A percentile compares a stretch with the other conserved stretches of the same genome.
phyloP scores from a whole-genome alignment of 2,113 vertebrate species.

The Gnathonemus echidnorhynchus region DNA sequence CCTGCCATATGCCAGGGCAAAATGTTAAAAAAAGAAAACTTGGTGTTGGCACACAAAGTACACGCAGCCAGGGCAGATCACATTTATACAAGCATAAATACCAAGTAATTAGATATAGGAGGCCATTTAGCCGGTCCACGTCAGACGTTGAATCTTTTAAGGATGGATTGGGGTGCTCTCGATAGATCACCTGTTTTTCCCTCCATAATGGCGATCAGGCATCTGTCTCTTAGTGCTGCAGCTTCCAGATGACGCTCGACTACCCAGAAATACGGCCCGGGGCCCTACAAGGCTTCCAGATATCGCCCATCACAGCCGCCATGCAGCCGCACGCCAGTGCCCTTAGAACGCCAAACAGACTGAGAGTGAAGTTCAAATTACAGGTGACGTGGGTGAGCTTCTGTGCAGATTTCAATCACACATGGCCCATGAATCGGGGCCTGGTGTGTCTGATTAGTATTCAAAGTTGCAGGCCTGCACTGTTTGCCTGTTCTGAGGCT shows the following conservation, averaged over 20 bases:
- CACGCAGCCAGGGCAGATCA: background rate
- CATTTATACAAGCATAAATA: background rate
- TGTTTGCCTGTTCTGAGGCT: background rate
- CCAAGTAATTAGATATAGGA: background rate
- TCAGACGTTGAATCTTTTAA: background rate
- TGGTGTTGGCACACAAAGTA: background rate
- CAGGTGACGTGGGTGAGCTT: background rate
- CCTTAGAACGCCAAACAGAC: background rate
- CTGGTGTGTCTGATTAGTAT: background rate
- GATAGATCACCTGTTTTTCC: background rate
- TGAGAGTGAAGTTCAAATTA: background rate
- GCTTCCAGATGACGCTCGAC: conserved; percentile 9
- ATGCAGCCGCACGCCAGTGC: background rate
- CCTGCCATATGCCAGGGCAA: background rate
- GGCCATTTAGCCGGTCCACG: background rate
- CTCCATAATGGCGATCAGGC: background rate
- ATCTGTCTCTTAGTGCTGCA: background rate
- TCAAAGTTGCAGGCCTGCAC: background rate
- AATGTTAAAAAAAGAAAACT: background rate
- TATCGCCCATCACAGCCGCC: background rate
- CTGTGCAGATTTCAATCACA: background rate
- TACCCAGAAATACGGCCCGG: conserved; percentile 16
- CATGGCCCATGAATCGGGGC: background rate
- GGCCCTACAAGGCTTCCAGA: conserved; percentile 1
- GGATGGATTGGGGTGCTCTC: background rate